Percentiles rank a stretch among this genome's conserved stretches.
Evolutionary conservation across 2,113 vertebrate species (phyloP).

Genomic region (Madoqua kirkii): DNA sequence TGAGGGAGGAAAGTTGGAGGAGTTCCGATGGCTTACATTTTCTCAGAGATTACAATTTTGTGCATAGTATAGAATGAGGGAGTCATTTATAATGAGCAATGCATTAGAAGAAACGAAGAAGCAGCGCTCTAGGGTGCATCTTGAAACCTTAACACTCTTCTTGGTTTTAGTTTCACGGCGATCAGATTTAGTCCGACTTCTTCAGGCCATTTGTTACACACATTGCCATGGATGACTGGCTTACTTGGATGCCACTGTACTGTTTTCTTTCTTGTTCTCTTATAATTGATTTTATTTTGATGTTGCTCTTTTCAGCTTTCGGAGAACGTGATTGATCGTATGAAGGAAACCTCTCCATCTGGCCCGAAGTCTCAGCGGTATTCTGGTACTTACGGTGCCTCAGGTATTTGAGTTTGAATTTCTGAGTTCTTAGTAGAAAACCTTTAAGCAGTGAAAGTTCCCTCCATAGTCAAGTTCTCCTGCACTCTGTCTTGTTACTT

Average conservation of each 20-base stretch:
- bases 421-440: constrained; percentile 1
- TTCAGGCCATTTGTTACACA: not conserved
- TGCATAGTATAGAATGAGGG: not conserved
- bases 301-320: constrained; percentile 85
- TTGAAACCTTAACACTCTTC: not conserved
- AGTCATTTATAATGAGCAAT: constrained; percentile 17
- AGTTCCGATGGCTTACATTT: not conserved
- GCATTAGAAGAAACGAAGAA: not conserved
- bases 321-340: constrained; percentile 94
- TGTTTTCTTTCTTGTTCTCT: constrained; percentile 25
- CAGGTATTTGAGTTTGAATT: constrained; percentile 70
- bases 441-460: not conserved
- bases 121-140: not conserved
- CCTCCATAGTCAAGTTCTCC: not conserved
- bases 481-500: not conserved
- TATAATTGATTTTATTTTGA: constrained; percentile 51
- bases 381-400: constrained; percentile 58
- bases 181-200: not conserved
- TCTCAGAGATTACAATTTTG: not conserved
- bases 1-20: not conserved
- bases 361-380: constrained; percentile 61
- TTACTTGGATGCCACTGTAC: not conserved
- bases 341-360: constrained; percentile 87
- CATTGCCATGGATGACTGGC: not conserved
- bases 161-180: not conserved